A percentile compares a stretch with the other conserved stretches of the same genome.
These are phyloP conservation scores for Poecilia wingei DNA, from an alignment of 2,797 vertebrate genomes.

Conservation along the genomic window DNA sequence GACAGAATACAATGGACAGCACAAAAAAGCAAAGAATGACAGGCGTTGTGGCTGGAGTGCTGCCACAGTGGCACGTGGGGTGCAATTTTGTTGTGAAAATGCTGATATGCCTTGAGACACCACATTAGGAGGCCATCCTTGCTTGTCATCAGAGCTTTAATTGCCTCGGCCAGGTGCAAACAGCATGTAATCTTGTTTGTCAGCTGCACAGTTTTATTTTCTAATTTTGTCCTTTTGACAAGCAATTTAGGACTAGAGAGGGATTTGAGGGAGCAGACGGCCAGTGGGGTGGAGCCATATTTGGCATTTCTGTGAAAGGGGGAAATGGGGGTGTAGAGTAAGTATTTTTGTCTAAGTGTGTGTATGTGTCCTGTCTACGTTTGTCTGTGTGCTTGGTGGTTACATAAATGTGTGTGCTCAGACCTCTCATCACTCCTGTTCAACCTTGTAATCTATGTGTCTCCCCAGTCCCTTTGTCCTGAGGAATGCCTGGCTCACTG, in stretches of 20 bases:
- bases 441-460: conserved; percentile 70
- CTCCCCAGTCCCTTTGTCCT: conserved; percentile 65
- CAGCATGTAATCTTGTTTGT: conserved; percentile 83
- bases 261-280: conserved; percentile 62
- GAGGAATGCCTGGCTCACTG: conserved; percentile 69
- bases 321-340: conserved; percentile 37
- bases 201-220: conserved; percentile 75
- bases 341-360: conserved; percentile 21
- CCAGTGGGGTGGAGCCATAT: conserved; percentile 58
- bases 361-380: not conserved
- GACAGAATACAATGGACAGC: conserved; percentile 29
- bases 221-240: conserved; percentile 78
- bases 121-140: conserved; percentile 76
- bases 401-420: conserved; percentile 18
- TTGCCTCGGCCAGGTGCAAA: conserved; percentile 82
- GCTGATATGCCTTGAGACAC: conserved; percentile 74
- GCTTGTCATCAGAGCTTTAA: conserved; percentile 80
- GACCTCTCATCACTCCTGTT: conserved; percentile 66
- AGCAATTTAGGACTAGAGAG: conserved; percentile 75
- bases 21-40: conserved; percentile 60
- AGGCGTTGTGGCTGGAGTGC: conserved; percentile 37
- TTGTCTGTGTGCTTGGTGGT: conserved; percentile 4
- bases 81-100: conserved; percentile 71
- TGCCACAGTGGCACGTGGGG: conserved; percentile 46
- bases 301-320: conserved; percentile 42